phyloP scores from a whole-genome alignment of 1,140 invertebrate species.

The Drosophila fuyamai region DNA sequence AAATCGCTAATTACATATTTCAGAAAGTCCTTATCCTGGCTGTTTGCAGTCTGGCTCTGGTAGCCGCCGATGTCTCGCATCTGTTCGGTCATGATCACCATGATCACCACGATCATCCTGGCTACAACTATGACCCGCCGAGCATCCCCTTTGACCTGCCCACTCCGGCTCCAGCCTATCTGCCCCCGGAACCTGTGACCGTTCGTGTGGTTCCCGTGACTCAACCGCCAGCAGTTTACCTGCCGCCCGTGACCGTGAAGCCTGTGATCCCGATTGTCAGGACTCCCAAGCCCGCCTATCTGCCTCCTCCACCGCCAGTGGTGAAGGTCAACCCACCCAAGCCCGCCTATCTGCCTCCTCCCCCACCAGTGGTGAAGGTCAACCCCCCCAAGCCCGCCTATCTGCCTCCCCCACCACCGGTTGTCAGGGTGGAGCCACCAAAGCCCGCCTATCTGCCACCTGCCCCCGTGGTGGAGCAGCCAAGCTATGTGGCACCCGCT shows the following conservation, averaged over 20 bases:
- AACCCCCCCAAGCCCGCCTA: slow-evolving; percentile 40
- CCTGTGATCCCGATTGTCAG: slow-evolving; percentile 12
- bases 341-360: slow-evolving; percentile 39
- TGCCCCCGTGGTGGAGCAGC: slow-evolving; percentile 12
- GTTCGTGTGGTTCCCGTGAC: slow-evolving; percentile 19
- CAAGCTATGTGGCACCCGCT: slow-evolving; percentile 23
- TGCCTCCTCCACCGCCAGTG: slow-evolving; percentile 37
- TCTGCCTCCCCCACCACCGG: slow-evolving; percentile 38
- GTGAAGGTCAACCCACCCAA: not conserved
- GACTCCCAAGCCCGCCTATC: slow-evolving; percentile 9
- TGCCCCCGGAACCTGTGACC: slow-evolving; percentile 42
- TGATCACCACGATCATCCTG: slow-evolving; percentile 63
- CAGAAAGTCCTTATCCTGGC: slow-evolving; percentile 70
- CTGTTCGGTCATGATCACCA: slow-evolving; percentile 63
- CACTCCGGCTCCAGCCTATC: slow-evolving; percentile 44
- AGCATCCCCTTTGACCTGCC: slow-evolving; percentile 71
- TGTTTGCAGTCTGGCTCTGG: slow-evolving; percentile 60
- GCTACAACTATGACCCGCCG: slow-evolving; percentile 69
- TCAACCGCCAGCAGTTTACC: slow-evolving; percentile 46
- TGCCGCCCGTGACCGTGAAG: slow-evolving; percentile 47
- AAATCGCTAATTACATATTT: not conserved
- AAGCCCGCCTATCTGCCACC: slow-evolving; percentile 49
- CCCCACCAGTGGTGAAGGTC: slow-evolving; percentile 8
- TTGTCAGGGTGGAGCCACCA: not conserved
- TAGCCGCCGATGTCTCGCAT: slow-evolving; percentile 75